A percentile compares a stretch with the other conserved stretches of the same genome.
phyloP scores from a whole-genome alignment of 2,888 invertebrate species.

The Imbricaverruca yamaguchii region DNA sequence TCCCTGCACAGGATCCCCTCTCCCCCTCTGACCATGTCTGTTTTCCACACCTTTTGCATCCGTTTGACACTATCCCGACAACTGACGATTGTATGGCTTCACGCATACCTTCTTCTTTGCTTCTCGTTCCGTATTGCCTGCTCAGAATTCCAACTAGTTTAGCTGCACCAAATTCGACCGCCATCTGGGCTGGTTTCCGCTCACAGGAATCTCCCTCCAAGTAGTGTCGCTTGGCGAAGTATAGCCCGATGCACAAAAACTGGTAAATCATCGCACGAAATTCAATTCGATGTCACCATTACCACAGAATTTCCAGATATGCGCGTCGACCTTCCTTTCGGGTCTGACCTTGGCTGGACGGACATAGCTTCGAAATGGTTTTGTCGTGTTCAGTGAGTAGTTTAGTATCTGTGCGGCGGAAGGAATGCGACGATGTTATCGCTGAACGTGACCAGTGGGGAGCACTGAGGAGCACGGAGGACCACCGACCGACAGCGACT shows the following conservation, averaged over 20 bases:
- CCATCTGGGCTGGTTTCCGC: background rate
- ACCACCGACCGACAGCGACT: too few species aligned
- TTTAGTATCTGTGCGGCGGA: background rate
- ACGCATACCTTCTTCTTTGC: too few species aligned
- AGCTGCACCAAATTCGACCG: background rate
- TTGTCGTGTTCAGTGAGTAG: conserved; percentile 1
- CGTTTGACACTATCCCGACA: too few species aligned
- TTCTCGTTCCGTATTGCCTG: background rate
- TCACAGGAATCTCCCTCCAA: background rate
- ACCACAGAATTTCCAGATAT: background rate
- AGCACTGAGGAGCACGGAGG: too few species aligned
- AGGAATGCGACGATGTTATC: conserved; percentile 10
- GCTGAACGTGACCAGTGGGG: background rate
- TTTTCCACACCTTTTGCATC: too few species aligned
- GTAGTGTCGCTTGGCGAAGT: background rate
- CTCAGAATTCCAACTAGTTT: background rate
- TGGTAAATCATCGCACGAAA: background rate
- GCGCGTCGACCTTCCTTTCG: background rate
- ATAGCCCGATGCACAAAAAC: conserved; percentile 1
- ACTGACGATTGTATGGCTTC: too few species aligned
- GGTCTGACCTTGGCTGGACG: background rate
- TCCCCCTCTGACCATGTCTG: too few species aligned
- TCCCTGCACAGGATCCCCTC: too few species aligned
- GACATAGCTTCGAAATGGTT: conserved; percentile 11
- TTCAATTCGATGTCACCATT: background rate